Evolutionary conservation across 2,113 vertebrate species (phyloP), one percentile per base, ranked within the genome.

Genomic region (Oophaga pumilio): DNA sequence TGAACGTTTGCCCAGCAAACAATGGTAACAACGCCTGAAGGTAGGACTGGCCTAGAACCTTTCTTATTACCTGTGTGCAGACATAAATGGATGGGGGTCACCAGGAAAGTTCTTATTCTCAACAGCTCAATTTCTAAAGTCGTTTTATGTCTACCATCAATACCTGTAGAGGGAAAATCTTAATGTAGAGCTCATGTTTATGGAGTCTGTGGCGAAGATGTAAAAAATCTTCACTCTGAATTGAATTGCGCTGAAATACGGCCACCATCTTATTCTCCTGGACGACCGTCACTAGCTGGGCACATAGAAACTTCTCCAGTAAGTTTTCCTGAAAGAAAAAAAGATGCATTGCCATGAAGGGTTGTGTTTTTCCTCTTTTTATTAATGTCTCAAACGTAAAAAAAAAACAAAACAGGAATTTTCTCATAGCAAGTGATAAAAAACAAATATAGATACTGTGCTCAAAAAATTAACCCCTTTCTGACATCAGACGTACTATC

Each of bases 131-230:
- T 56, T 10, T 56, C 5, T 13, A 17, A 33, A 18, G 43, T 11
- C 12, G 15, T 3, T 74, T 14, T 71, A 17, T 43, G 8, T 84
- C 10, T 22, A 6, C 0, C 0, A 1, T 9, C 13, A 84, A 79
- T 91, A 97, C 97, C 97, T 97, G 91, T 8, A 96, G 98, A 14
- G 97, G 95, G 71, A 97, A 95, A 24, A 96, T 93, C 90, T 95
- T 96, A 89, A 97, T 82, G 4, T 86, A 78, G 79, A 99, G 96
- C 80, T 89, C 87, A 81, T 98, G 94, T 73, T 92, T 96, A 6
- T 91, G 60, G 6, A 99, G 95, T 89, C 89, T 93, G 84, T 97
- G 91, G 43, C 86, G 93, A 20, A 98, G 69, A 10, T 90, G 14
- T 2, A 94, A 22, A 93, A 97, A 52, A 59, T 98, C 97, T 53